A percentile compares a stretch with the other conserved stretches of the same genome.
phyloP scores from a whole-genome alignment of 2,888 invertebrate genomes.

The Heliconius hortense region DNA sequence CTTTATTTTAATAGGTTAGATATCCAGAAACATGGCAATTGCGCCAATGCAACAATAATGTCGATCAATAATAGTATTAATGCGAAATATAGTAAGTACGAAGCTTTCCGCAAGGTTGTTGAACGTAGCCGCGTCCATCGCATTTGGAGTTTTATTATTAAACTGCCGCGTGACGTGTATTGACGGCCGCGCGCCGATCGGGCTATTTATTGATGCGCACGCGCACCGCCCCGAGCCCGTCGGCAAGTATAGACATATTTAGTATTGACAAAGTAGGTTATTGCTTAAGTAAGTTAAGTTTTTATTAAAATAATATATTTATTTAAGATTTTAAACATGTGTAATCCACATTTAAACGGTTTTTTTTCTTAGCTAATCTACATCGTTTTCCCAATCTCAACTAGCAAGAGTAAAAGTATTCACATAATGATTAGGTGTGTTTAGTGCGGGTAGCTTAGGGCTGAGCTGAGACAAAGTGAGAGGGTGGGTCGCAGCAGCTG shows the following conservation, averaged over 20 bases:
- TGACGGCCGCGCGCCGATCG: slow-evolving; percentile 66
- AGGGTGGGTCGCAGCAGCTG: slow-evolving; percentile 60
- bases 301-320: neutral
- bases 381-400: slow-evolving; percentile 8
- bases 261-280: neutral
- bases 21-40: neutral
- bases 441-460: slow-evolving; percentile 34
- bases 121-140: slow-evolving; percentile 60
- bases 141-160: slow-evolving; percentile 78
- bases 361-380: neutral
- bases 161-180: slow-evolving; percentile 75
- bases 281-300: neutral
- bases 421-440: slow-evolving; percentile 40
- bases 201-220: slow-evolving; percentile 75
- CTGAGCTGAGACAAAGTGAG: slow-evolving; percentile 56
- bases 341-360: neutral
- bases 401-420: slow-evolving; percentile 23
- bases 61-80: slow-evolving; percentile 8
- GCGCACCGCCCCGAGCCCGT: slow-evolving; percentile 51
- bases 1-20: neutral
- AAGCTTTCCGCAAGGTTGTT: slow-evolving; percentile 52
- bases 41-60: neutral
- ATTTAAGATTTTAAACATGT: neutral
- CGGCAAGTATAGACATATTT: neutral
- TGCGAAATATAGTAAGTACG: slow-evolving; percentile 7